Conservation (phyloP, 2,797 vertebrate species). For the Halcyon smyrnensis region DNA sequence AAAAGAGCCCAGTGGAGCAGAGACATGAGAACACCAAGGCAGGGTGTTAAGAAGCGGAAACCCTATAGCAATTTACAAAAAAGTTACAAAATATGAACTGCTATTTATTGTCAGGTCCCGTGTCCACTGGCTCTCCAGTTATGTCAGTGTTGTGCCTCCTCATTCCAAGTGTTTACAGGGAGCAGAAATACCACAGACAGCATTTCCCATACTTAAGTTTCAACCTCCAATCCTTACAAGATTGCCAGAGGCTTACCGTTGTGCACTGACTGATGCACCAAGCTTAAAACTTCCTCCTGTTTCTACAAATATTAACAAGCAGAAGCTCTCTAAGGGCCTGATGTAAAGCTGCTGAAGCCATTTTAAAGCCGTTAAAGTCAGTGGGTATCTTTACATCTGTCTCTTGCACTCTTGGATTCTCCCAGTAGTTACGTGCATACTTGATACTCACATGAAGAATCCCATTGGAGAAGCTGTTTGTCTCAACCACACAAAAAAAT, state of each 20-base stretch:
- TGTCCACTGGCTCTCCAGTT: neutral
- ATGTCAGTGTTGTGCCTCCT: neutral
- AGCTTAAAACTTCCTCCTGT: neutral
- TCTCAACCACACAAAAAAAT: neutral
- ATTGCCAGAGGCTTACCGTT: neutral
- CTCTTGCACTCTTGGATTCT: neutral
- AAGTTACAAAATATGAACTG: neutral
- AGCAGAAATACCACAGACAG: neutral
- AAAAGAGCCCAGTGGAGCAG: neutral
- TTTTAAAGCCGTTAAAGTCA: conserved; percentile 13
- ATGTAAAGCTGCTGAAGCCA: conserved; percentile 17
- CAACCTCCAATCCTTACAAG: neutral
- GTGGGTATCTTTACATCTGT: neutral
- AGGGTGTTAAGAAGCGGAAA: neutral
- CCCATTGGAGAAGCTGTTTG: neutral
- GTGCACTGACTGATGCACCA: neutral
- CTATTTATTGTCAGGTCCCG: neutral
- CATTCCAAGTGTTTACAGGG: neutral
- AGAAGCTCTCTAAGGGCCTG: neutral
- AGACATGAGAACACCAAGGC: neutral
- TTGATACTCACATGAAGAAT: neutral
- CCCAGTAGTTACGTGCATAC: neutral
- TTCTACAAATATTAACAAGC: neutral
- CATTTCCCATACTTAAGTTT: neutral
- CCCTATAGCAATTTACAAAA: neutral